Base-by-base conservation (phyloP, 1,140 invertebrate genomes). In the Drosophila orosa region DNA sequence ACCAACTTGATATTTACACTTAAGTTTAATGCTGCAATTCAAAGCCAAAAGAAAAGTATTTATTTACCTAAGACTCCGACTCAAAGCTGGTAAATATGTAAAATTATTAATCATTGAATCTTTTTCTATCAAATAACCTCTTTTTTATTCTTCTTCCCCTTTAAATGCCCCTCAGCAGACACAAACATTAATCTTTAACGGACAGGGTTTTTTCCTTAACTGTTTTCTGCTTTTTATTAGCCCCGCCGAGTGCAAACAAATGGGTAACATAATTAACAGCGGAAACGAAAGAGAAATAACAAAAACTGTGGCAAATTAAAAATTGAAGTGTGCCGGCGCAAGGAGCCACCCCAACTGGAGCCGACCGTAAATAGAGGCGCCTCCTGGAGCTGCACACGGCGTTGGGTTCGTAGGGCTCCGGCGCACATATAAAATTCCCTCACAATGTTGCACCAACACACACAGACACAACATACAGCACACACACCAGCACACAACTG, bases 381-480 rank as follows among this genome's bases (percentile, higher is more conserved):
- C 52, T 24, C 61, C 52, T 24, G 50, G 22, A 44, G 37, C 37
- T 50, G 59, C 69, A 73, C 59, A 57, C 59, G 59, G 72, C 37
- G 24, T 57, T n/a, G n/a, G n/a, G n/a, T 65, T 73, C 62, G 55
- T 60, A 52, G 67, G 56, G 55, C 68, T 42, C 29, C 44, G 37
- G 39, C 48, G 19, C 31, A 35, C 24, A 76, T 77, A 77, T 76
- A 77, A 76, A 77, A 77, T 77, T 76, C 74, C 42, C 74, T 76
- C 56, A 76, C 62, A 76, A 76, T 76, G 74, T 76, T 77, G 73
- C 74, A 69, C 10, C 65, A 58, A 39, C 65, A 19, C 48, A 50
- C 47, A 48, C 29, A 52, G 29, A 50, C 27, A 24, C 40, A 29
- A 13, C 40, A 40, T 9, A 3, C 25, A 27, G 17, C 25, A 12